Evolutionary conservation across 1,140 invertebrate species (phyloP).

Genomic region (Macrobrachium nipponense): DNA sequence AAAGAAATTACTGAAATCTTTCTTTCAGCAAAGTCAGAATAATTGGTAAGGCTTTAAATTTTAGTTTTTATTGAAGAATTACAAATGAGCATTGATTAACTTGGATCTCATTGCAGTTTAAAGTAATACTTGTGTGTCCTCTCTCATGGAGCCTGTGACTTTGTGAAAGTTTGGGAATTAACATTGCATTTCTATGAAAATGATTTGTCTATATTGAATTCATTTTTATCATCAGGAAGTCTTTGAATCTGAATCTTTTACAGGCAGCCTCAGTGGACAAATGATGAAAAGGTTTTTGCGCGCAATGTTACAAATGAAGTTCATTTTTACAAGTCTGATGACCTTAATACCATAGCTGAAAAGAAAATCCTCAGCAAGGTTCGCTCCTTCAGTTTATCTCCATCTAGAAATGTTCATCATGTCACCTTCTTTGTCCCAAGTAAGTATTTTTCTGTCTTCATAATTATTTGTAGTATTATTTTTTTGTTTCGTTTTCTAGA

Average conservation of each 20-base stretch:
- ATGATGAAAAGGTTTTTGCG: constrained; percentile 50
- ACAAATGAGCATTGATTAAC: neutral
- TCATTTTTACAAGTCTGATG: constrained; percentile 53
- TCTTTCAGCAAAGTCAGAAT: constrained; percentile 51
- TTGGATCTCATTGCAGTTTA: neutral
- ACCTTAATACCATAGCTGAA: constrained; percentile 38
- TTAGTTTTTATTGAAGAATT: neutral
- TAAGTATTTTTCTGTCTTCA: constrained; percentile 17
- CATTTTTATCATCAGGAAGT: neutral
- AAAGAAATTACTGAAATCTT: constrained; percentile 49
- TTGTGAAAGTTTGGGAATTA: no score
- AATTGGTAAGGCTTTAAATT: constrained; percentile 37
- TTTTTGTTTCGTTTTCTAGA: neutral
- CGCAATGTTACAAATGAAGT: constrained; percentile 53
- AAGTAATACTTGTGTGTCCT: neutral
- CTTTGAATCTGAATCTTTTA: neutral
- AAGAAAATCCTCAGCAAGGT: constrained; percentile 52
- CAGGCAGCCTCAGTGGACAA: constrained; percentile 59
- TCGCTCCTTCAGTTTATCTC: constrained; percentile 52
- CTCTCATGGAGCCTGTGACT: no score
- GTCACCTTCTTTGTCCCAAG: constrained; percentile 58
- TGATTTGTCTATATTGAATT: neutral
- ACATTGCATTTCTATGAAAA: no score
- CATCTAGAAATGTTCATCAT: constrained; percentile 44
- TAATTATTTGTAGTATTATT: neutral